Evolutionary conservation across 2,113 vertebrate genomes (phyloP).

Genomic region (Alouatta palliata): DNA sequence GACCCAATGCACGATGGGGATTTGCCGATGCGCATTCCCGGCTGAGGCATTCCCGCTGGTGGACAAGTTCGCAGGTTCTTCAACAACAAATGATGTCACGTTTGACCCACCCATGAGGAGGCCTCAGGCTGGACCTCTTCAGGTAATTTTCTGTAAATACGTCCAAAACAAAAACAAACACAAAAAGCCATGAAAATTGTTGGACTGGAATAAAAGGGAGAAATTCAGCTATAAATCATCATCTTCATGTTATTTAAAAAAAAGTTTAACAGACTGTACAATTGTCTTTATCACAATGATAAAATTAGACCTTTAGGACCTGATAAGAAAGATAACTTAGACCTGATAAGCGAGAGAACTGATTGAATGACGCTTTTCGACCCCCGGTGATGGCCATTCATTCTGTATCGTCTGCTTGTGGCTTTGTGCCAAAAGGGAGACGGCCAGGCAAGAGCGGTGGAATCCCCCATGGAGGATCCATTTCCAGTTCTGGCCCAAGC

Average conservation of each 20-base stretch:
- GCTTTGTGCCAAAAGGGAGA: too few species aligned
- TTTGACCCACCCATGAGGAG: constrained; percentile 82
- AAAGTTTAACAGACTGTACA: not conserved
- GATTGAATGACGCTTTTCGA: not conserved
- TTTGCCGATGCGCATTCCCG: constrained; percentile 57
- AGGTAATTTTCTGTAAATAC: constrained; percentile 76
- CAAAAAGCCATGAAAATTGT: constrained; percentile 61
- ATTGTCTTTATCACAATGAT: not conserved
- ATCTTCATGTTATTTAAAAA: not conserved
- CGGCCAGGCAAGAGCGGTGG: too few species aligned
- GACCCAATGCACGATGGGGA: constrained; percentile 73
- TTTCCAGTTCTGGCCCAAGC: not conserved
- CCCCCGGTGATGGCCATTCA: not conserved
- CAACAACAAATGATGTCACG: constrained; percentile 65
- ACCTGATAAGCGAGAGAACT: not conserved
- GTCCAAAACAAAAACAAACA: constrained; percentile 71
- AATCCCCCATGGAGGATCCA: not conserved
- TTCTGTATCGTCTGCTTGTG: not conserved
- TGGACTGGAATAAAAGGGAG: not conserved
- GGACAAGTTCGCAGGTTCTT: constrained; percentile 77
- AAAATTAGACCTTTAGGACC: not conserved
- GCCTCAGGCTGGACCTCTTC: constrained; percentile 66
- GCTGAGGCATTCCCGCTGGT: constrained; percentile 75
- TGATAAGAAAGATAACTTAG: not conserved
- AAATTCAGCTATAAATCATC: not conserved